Evolutionary conservation across 2,888 invertebrate species (phyloP), one percentile per base, ranked within the genome.

Genomic region (Tetragnatha montana): DNA sequence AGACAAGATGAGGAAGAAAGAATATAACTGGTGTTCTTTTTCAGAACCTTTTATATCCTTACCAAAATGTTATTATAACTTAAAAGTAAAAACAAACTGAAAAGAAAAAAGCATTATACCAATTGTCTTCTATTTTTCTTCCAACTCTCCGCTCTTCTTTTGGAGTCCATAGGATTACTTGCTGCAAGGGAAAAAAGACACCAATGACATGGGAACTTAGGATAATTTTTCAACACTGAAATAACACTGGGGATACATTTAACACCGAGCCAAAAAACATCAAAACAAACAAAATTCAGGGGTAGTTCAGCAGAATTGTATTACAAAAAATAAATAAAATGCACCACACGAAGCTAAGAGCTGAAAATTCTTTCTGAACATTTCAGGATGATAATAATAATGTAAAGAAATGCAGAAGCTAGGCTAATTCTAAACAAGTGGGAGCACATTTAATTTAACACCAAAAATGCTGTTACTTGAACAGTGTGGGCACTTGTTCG

Each of bases 141-240:
- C 99, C 99, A 99, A 92, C 99, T 99, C 94, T 99, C 99, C 51
- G 99, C 99, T 92, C 98, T 96, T 91, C 99, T 95, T 94, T 99
- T 99, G 91, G 98, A 99, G 94, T 99, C 99, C 97, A 99, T 98
- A 88, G 97, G 98, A 93, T 95, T 95, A 81, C 95, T 95, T 81
- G 95, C 95, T 93, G 94, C 94, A 79, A 86, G 21, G 75, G 4
- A 60, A 60, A 60, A 10, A 60, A 10, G 10, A 0, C 0, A 0
- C 0, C 12, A 6, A 60, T 60, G 17, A 60, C 60, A 60, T 4
- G 17, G 14, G 17, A 60, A 60, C 10, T 10, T 17, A 7, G 10
- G 8, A 10, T 60, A 8, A 60, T 4, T 35, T 35, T 4, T 35
- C 35, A 35, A 35, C 35, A 35, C 35, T 10, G 0, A 60, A 6